Base-by-base conservation (phyloP, 1,140 invertebrate genomes). In the Atopsyche davidsoni region DNA sequence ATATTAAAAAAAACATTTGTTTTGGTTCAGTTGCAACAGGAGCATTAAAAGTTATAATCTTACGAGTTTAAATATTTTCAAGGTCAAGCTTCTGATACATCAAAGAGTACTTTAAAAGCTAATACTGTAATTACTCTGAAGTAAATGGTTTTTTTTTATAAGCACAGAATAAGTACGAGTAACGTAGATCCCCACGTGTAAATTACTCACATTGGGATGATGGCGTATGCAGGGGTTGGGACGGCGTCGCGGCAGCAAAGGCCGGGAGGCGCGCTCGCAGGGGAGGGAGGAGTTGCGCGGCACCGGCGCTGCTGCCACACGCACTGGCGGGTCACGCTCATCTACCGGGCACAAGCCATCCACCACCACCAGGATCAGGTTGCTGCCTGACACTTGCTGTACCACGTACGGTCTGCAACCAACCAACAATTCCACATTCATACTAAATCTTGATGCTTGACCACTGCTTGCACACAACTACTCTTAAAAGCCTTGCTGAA, bases 321-420 rank as follows among this genome's bases (percentile, higher is more conserved):
- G 77, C n/a, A 80, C 61, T 11, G 64, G 57, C 0, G 65, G 57
- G 6, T 45, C 28, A 10, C 61, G 63, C n/a, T 72, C 69, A 11
- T 66, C 62, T 31, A 71, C 72, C 1, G 68, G 63, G 60, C 85
- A 88, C 6, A 78, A 61, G 10, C 75, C 81, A 60, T 91, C 83
- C 2, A 92, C 81, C 2, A 92, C 86, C 1, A 94, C 68, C 45
- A 94, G 69, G 3, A 95, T 73, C 72, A 94, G 78, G 64, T 94
- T 94, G 34, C 86, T 93, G 34, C 79, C 78, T 24, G 83, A 81
- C 24, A 94, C 86, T 24, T 82, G 77, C 57, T 92, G 83, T 1
- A 89, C 85, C 46, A 89, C 83, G 70, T 89, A 95, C 13, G 85
- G 83, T 57, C 86, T 82, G 63, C 36, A 70, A n/a, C n/a, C n/a